These are phyloP conservation scores for Volucella inflata DNA, from an alignment of 2,888 invertebrate genomes.

Conservation along the genomic window DNA sequence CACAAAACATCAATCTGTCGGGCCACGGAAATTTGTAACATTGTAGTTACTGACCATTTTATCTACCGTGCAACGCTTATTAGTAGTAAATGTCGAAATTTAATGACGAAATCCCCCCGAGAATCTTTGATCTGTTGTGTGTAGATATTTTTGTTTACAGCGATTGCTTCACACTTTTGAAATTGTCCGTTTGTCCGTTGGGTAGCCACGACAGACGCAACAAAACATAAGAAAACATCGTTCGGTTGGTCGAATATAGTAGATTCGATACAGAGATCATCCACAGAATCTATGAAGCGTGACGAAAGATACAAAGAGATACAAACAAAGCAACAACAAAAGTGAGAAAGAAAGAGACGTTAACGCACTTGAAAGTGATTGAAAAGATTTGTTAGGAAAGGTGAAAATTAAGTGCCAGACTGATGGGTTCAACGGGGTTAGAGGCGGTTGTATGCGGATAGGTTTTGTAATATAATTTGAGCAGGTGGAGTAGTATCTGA, in stretches of 20 bases:
- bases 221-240: not conserved
- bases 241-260: not conserved
- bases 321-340: slow-evolving; percentile 1
- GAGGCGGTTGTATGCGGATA: too few relatives aligned
- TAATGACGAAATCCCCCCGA: slow-evolving; percentile 17
- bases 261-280: slow-evolving; percentile 22
- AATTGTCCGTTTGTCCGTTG: slow-evolving; percentile 12
- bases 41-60: slow-evolving; percentile 12
- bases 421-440: too few relatives aligned
- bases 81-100: slow-evolving; percentile 19
- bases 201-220: not conserved
- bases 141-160: slow-evolving; percentile 1
- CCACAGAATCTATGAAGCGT: slow-evolving; percentile 21
- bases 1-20: slow-evolving; percentile 8
- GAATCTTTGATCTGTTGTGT: not conserved
- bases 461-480: too few relatives aligned
- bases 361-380: not conserved
- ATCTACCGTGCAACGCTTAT: slow-evolving; percentile 25
- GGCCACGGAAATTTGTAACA: slow-evolving; percentile 22
- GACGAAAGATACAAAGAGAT: slow-evolving; percentile 10
- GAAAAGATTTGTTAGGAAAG: not conserved
- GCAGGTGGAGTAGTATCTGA: too few relatives aligned
- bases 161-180: slow-evolving; percentile 30
- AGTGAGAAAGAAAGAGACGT: not conserved
- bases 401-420: too few relatives aligned